Conservation (phyloP, 64 coral and sea anemone species). For the Montipora capricornis region DNA sequence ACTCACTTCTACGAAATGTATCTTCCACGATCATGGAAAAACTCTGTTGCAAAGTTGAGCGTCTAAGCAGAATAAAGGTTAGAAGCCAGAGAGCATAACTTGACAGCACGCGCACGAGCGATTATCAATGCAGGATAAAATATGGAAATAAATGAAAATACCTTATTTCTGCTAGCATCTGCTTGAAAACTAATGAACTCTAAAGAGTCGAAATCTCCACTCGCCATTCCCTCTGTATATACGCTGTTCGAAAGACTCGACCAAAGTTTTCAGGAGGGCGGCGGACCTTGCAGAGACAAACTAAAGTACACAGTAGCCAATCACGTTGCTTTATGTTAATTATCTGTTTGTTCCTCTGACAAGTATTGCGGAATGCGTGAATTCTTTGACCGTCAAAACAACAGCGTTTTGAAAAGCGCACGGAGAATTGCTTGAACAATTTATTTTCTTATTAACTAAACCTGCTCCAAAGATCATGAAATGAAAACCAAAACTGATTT, state of each 20-base stretch:
- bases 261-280: not conserved
- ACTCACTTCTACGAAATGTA: not conserved
- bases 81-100: not conserved
- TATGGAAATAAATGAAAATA: not conserved
- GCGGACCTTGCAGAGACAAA: not conserved
- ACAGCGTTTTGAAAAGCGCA: not conserved
- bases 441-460: not conserved
- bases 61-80: not conserved
- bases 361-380: conserved; percentile 10
- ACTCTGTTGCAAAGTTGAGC: conserved; percentile 17
- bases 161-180: conserved; percentile 54
- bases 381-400: conserved; percentile 53
- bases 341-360: conserved; percentile 65
- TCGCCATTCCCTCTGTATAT: not conserved
- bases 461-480: not conserved
- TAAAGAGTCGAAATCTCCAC: conserved; percentile 47
- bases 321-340: conserved; percentile 51
- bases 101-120: not conserved
- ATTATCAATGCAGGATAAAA: not conserved
- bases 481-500: too few species aligned
- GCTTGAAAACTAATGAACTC: conserved; percentile 58
- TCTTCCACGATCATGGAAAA: not conserved
- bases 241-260: not conserved
- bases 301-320: conserved; percentile 13
- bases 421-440: too few species aligned